These are phyloP conservation scores for Chloroceryle inda DNA, from an alignment of 2,797 vertebrate genomes.

Conservation along the genomic window DNA sequence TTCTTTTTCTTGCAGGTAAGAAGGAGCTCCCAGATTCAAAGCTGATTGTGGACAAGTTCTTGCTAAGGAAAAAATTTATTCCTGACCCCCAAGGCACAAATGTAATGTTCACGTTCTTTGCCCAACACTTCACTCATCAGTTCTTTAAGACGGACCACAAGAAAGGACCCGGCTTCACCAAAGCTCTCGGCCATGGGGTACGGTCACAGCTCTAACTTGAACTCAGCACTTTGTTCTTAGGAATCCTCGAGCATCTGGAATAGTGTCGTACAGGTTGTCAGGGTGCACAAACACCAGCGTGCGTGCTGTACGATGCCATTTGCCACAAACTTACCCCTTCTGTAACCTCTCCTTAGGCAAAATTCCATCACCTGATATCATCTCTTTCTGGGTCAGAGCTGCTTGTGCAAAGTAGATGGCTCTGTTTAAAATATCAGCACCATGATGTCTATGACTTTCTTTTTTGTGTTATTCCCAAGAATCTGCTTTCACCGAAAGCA, in stretches of 20 bases:
- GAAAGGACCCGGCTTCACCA: slow-evolving; percentile 92
- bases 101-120: slow-evolving; percentile 97
- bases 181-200: slow-evolving; percentile 91
- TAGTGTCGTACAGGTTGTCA: not conserved
- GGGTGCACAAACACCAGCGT: not conserved
- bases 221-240: not conserved
- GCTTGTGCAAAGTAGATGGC: not conserved
- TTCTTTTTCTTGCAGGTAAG: slow-evolving; percentile 83
- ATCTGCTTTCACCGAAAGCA: not conserved
- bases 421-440: not conserved
- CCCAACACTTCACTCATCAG: slow-evolving; percentile 97
- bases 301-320: not conserved
- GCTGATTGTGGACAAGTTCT: slow-evolving; percentile 89
- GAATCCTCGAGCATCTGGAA: not conserved
- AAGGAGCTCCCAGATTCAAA: slow-evolving; percentile 92
- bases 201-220: slow-evolving; percentile 5
- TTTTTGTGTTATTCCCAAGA: not conserved
- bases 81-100: slow-evolving; percentile 95
- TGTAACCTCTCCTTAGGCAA: not conserved
- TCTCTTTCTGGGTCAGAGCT: not conserved
- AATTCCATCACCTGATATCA: rapidly evolving
- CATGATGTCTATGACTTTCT: not conserved
- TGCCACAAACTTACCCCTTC: not conserved
- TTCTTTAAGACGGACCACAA: slow-evolving; percentile 95
- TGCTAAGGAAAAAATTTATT: slow-evolving; percentile 91